A percentile compares a stretch with the other conserved stretches of the same genome.
These are phyloP conservation scores for Saccostrea echinata DNA, from an alignment of 1,140 invertebrate genomes.

Conservation along the genomic window DNA sequence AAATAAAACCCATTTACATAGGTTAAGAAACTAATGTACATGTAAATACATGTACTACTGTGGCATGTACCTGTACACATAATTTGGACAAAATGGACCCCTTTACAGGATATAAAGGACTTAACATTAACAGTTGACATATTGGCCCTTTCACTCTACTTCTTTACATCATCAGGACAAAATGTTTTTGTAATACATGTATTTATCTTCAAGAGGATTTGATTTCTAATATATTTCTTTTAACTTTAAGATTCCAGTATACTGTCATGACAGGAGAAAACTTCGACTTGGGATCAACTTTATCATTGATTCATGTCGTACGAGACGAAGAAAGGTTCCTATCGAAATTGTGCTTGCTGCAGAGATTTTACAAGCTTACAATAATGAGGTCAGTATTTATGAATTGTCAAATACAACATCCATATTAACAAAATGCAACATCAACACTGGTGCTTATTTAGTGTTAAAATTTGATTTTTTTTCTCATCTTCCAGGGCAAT, in stretches of 20 bases:
- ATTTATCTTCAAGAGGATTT: too few relatives aligned
- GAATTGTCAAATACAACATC: neutral
- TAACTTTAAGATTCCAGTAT: slow-evolving; percentile 1
- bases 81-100: too few relatives aligned
- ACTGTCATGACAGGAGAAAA: slow-evolving; percentile 28
- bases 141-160: too few relatives aligned
- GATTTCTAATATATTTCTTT: neutral
- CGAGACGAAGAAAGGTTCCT: neutral
- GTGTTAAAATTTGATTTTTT: neutral
- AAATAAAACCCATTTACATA: too few relatives aligned
- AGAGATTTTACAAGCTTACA: slow-evolving; percentile 27
- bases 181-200: too few relatives aligned
- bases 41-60: too few relatives aligned
- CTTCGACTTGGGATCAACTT: slow-evolving; percentile 20
- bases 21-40: too few relatives aligned
- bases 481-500: slow-evolving; percentile 74
- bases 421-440: too few relatives aligned
- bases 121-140: too few relatives aligned
- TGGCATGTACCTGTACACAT: too few relatives aligned
- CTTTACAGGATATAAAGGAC: too few relatives aligned
- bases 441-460: neutral
- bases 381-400: slow-evolving; percentile 27
- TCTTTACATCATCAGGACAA: too few relatives aligned
- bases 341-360: neutral
- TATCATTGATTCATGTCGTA: neutral